A percentile compares a stretch with the other conserved stretches of the same genome.
Conservation (phyloP, 2,888 invertebrate species). For the Cantharis rustica region DNA sequence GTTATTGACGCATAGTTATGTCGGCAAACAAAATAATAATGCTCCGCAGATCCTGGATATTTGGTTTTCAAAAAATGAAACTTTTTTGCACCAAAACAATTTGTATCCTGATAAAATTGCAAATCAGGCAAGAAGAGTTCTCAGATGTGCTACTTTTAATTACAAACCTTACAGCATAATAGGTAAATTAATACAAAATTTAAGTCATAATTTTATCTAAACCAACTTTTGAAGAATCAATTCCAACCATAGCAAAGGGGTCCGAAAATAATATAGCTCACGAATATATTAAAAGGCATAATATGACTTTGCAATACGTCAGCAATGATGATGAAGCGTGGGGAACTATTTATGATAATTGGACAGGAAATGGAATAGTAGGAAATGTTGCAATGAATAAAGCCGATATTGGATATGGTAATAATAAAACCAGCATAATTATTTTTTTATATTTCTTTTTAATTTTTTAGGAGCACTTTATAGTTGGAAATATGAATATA, state of each 20-base stretch:
- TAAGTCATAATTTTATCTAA: too few species aligned
- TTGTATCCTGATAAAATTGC: constrained; percentile 42
- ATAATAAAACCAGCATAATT: neutral
- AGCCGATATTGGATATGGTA: constrained; percentile 67
- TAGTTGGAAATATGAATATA: constrained; percentile 66
- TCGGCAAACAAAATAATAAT: constrained; percentile 49
- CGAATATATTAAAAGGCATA: constrained; percentile 58
- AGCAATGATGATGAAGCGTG: constrained; percentile 64
- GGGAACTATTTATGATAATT: constrained; percentile 70
- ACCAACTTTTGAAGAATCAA: neutral
- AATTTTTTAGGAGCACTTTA: constrained; percentile 64
- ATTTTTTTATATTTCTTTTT: too few species aligned
- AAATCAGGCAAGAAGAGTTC: constrained; percentile 44
- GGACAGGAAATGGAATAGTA: constrained; percentile 67
- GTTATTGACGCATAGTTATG: constrained; percentile 57
- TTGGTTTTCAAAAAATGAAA: constrained; percentile 39
- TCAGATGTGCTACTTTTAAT: constrained; percentile 62
- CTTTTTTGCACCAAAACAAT: constrained; percentile 31
- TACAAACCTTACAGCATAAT: constrained; percentile 65
- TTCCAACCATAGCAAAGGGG: constrained; percentile 57
- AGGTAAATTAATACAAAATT: constrained; percentile 36
- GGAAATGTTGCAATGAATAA: constrained; percentile 66
- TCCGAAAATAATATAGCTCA: constrained; percentile 60
- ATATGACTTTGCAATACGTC: constrained; percentile 55
- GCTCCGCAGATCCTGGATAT: constrained; percentile 43